Conservation (phyloP, 2,113 vertebrate species). For the Shinisaurus crocodilurus region DNA sequence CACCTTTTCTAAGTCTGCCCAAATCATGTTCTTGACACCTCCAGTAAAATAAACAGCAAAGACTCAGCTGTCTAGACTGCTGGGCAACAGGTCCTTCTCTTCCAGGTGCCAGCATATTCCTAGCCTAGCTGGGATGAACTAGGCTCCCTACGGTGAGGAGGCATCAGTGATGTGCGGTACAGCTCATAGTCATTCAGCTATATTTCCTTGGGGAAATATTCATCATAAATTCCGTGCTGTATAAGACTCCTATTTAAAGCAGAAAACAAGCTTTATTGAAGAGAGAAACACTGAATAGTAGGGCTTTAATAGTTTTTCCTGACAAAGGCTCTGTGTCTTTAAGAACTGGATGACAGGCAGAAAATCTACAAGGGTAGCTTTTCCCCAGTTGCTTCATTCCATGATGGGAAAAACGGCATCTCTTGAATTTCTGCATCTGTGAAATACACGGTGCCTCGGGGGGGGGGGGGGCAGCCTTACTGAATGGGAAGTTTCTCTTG, state of each 20-base stretch:
- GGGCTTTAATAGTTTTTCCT: not conserved
- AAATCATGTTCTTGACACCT: constrained; percentile 28
- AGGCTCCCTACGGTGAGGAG: not conserved
- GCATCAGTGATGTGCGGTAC: not conserved
- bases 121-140: not conserved
- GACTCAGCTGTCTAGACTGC: constrained; percentile 35
- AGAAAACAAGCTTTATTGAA: not conserved
- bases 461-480: not conserved
- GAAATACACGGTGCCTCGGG: not conserved
- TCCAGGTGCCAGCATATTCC: not conserved
- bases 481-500: not conserved
- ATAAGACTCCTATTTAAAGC: not conserved
- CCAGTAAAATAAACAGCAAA: constrained; percentile 34
- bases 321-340: not conserved
- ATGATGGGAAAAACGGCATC: not conserved
- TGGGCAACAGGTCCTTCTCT: constrained; percentile 6
- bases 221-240: rapidly evolving
- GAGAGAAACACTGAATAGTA: not conserved
- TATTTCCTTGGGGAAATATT: rapidly evolving
- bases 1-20: constrained; percentile 17
- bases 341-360: not conserved
- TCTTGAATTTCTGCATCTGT: not conserved
- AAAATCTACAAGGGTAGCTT: not conserved
- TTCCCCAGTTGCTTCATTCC: not conserved
- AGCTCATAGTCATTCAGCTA: not conserved